Conservation (phyloP, 2,797 vertebrate genomes). For the Cyclura pinguis region DNA sequence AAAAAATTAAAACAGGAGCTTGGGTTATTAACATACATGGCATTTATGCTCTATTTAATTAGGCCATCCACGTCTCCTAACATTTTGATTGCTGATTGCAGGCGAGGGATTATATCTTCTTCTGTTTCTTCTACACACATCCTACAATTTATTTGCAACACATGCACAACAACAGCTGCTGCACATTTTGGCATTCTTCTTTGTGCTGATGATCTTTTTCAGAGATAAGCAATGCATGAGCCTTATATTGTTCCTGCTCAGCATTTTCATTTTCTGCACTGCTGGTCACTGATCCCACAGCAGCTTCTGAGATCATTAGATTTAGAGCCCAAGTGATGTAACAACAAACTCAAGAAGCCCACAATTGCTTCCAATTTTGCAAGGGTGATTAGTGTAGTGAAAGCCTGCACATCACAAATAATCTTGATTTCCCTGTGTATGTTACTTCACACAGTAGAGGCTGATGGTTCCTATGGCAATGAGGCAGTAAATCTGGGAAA, state of each 20-base stretch:
- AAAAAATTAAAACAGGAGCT: not conserved
- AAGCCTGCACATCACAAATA: slow-evolving; percentile 28
- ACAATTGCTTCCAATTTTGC: slow-evolving; percentile 29
- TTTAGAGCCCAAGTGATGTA: slow-evolving; percentile 43
- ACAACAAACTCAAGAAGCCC: slow-evolving; percentile 21
- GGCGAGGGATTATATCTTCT: slow-evolving; percentile 16
- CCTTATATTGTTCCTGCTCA: slow-evolving; percentile 46
- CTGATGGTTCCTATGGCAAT: too few relatives aligned
- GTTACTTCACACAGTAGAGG: not conserved
- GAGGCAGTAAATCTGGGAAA: too few relatives aligned
- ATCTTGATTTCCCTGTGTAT: not conserved
- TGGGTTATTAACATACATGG: not conserved
- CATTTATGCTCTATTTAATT: slow-evolving; percentile 2
- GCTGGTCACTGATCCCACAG: slow-evolving; percentile 58
- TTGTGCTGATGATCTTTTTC: slow-evolving; percentile 19
- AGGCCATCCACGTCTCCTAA: not conserved
- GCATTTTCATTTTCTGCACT: slow-evolving; percentile 60
- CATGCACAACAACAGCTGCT: slow-evolving; percentile 34
- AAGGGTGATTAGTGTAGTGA: slow-evolving; percentile 46
- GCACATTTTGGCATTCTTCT: not conserved
- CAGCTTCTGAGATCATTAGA: slow-evolving; percentile 56
- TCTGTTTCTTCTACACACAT: slow-evolving; percentile 13
- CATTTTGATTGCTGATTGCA: slow-evolving; percentile 36
- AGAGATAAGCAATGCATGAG: slow-evolving; percentile 29
- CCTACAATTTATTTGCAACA: slow-evolving; percentile 23